Evolutionary conservation across 1,140 invertebrate species (phyloP), one percentile per base, ranked within the genome.

Genomic region (Calliphora vicina): DNA sequence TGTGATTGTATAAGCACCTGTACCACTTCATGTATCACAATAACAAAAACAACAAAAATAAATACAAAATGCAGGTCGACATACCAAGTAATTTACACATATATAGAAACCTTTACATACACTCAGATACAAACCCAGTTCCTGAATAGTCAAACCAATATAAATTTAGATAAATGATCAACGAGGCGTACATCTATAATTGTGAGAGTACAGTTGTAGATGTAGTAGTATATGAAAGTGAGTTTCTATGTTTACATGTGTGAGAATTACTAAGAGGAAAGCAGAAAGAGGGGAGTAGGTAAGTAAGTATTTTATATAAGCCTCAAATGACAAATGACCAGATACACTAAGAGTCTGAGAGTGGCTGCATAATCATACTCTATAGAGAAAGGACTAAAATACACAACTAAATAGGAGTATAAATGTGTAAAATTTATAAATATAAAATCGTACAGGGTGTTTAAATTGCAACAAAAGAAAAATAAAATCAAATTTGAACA

Each of bases 261-360:
- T 76, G 73, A 15, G 4, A 17, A 35, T 35, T 35, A 15, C 29
- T 42, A 35, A 17, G 50, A n/a, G 50, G 15, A 57, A 57, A n/a
- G 15, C n/a, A n/a, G n/a, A 57, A 57, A 57, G 50, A 57, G 50
- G 1, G 13, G 15, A 1, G 45, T n/a, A n/a, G n/a, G n/a, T n/a
- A 1, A 17, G n/a, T 57, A 57, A 76, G 73, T 20, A 35, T 76
- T 35, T 35, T 42, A 13, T 29, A 29, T 76, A 76, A 35, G 27
- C 35, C 29, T 35, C n/a, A 76, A 76, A 76, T 76, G 73, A 76
- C 73, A 76, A 76, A 76, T 76, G 73, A 76, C 73, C 73, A 29
- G 10, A 29, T 35, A 27, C 27, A 76, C 17, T 26, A 27, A 4
- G 27, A 20, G 29, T n/a, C n/a, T 20, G 29, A 27, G 27, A n/a